Percentiles rank a stretch among this genome's conserved stretches.
These are phyloP conservation scores for Zaprionus africanus DNA, from an alignment of 1,140 invertebrate species.

Conservation along the genomic window DNA sequence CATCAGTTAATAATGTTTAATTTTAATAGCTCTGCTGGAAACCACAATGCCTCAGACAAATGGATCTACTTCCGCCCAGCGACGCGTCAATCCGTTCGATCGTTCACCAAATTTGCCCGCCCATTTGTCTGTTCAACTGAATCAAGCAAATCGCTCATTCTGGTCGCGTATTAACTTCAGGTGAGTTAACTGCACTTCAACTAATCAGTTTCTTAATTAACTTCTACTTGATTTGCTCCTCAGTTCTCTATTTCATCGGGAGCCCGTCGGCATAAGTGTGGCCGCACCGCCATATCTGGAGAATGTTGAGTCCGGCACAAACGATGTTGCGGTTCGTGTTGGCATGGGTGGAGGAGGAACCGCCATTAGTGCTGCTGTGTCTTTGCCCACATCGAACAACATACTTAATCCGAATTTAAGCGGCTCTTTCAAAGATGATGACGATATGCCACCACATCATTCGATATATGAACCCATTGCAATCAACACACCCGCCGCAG, in stretches of 20 bases:
- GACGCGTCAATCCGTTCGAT: constrained; percentile 81
- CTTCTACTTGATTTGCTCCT: not conserved
- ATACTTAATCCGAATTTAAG: constrained; percentile 84
- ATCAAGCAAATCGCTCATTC: constrained; percentile 41
- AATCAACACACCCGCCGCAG: constrained; percentile 51
- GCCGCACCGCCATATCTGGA: constrained; percentile 71
- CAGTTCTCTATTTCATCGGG: constrained; percentile 66
- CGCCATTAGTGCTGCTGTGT: constrained; percentile 35
- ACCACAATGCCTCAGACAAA: constrained; percentile 24
- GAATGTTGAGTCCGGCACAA: constrained; percentile 56
- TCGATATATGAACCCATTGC: constrained; percentile 79
- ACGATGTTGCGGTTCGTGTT: constrained; percentile 23
- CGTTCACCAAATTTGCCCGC: constrained; percentile 73
- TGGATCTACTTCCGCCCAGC: constrained; percentile 39
- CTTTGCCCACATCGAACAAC: constrained; percentile 77
- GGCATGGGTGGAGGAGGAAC: constrained; percentile 19
- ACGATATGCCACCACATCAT: constrained; percentile 73
- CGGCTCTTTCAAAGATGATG: constrained; percentile 82
- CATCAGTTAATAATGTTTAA: not conserved
- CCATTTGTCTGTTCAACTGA: constrained; percentile 65
- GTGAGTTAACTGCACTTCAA: constrained; percentile 26
- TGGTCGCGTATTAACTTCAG: constrained; percentile 64
- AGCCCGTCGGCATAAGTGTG: constrained; percentile 58
- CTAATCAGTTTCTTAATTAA: not conserved
- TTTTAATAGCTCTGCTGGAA: constrained; percentile 53